Percentiles rank a stretch among this genome's conserved stretches.
These are phyloP conservation scores for Rhorus exstirpatorius DNA, from an alignment of 2,888 invertebrate genomes.

Conservation along the genomic window DNA sequence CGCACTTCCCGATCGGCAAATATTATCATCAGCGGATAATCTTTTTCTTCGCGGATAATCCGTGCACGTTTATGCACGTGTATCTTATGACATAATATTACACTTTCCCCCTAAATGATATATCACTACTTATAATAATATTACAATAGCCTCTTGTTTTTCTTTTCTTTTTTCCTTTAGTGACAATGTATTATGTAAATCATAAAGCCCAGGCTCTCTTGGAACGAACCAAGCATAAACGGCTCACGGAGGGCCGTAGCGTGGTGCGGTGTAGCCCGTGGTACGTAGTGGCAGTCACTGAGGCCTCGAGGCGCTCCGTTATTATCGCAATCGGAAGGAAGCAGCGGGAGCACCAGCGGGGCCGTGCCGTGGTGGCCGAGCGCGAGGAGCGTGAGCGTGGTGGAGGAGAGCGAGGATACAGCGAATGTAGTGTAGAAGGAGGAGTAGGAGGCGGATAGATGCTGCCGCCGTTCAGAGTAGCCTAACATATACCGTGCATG, in stretches of 20 bases:
- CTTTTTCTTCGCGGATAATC: not conserved
- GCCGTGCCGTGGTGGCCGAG: slow-evolving; percentile 69
- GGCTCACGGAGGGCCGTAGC: slow-evolving; percentile 64
- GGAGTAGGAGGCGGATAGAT: slow-evolving; percentile 79
- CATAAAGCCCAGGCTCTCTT: slow-evolving; percentile 13
- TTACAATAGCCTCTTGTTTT: slow-evolving; percentile 10
- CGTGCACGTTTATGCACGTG: not conserved
- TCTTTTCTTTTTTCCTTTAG: too few species aligned
- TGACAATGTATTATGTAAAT: slow-evolving; percentile 15
- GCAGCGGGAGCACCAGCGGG: slow-evolving; percentile 68
- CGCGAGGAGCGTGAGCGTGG: slow-evolving; percentile 71
- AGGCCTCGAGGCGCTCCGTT: slow-evolving; percentile 73
- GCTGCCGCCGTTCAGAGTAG: slow-evolving; percentile 68
- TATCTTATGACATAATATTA: slow-evolving; percentile 11
- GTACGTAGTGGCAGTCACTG: slow-evolving; percentile 73
- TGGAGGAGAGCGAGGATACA: slow-evolving; percentile 72
- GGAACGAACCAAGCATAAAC: slow-evolving; percentile 46
- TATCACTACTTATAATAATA: slow-evolving; percentile 38
- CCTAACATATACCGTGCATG: slow-evolving; percentile 48
- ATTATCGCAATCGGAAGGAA: slow-evolving; percentile 78
- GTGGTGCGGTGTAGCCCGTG: slow-evolving; percentile 67
- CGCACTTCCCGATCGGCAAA: slow-evolving; percentile 1
- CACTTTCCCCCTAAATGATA: slow-evolving; percentile 40
- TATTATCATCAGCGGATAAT: not conserved
- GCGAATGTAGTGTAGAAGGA: slow-evolving; percentile 62